Evolutionary conservation across 1,140 invertebrate genomes (phyloP).

Genomic region (Pararge aegeria): DNA sequence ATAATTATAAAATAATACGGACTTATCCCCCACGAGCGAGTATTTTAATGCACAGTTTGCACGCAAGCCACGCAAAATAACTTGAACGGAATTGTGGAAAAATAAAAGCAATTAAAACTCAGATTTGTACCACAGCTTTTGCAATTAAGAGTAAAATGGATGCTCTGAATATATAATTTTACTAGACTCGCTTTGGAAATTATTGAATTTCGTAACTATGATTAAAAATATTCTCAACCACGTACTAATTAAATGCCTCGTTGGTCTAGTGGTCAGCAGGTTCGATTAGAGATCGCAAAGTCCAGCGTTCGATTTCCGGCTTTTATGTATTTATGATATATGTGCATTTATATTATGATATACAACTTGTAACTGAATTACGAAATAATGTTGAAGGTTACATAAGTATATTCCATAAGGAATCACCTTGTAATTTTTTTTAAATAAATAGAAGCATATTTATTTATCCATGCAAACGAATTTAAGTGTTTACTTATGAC

Average conservation of each 20-base stretch:
- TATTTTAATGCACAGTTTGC: conserved; percentile 3
- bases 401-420: too few species aligned
- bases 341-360: too few species aligned
- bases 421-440: too few species aligned
- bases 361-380: too few species aligned
- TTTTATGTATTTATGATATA: too few species aligned
- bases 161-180: conserved; percentile 1
- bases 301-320: too few species aligned
- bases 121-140: not conserved
- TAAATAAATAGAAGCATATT: too few species aligned
- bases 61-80: conserved; percentile 6
- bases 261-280: too few species aligned
- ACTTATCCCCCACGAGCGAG: not conserved
- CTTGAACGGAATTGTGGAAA: conserved; percentile 8
- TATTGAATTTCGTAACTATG: not conserved
- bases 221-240: not conserved
- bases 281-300: too few species aligned
- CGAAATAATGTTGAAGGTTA: too few species aligned
- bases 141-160: conserved; percentile 9
- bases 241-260: not conserved
- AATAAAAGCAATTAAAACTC: conserved; percentile 12
- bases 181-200: not conserved
- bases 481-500: too few species aligned
- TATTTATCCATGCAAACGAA: too few species aligned
- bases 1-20: not conserved